Base-by-base conservation (phyloP, 2,113 vertebrate species). In the Lucifuga dentata region DNA sequence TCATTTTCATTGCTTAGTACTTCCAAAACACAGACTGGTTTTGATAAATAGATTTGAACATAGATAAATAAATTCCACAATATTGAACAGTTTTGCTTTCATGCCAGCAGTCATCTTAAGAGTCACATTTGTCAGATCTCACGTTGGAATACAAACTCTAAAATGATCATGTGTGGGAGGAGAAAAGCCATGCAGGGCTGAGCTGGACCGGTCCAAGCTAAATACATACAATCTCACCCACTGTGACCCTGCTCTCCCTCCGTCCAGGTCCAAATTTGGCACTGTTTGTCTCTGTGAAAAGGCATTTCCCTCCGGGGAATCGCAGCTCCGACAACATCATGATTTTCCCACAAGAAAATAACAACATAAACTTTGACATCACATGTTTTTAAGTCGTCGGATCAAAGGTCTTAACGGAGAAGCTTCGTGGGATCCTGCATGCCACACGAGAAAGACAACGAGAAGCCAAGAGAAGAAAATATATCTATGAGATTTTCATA, bases 281-380 rank as follows among this genome's bases (percentile, higher is more conserved):
- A 85, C 92, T 93, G 92, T 80, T 85, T 84, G 87, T 88, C 93
- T 92, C 92, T 92, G 92, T 92, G 92, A 94, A 93, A 87, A 81
- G 83, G 75, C 83, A 39, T 90, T 86, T 93, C 92, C 94, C 94
- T 87, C 79, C 84, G 45, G 68, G 50, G 56, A 90, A 92, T 89
- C 80, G 2, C 84, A 5, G 77, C 39, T 81, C 57, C 90, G 93
- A 94, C 94, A 93, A 94, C 89, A 90, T 91, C 62, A 81, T 71
- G 80, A 93, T 92, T 94, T 96, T 96, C 95, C 95, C 94, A 96
- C 94, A 95, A 93, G 92, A 95, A 95, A 88, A 72, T 23, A 65
- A 82, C 91, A 72, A 39, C 72, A 80, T 61, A 82, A 86, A 50
- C 72, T 81, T 92, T 93, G 91, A 89, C 90, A 90, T 51, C 83